Evolutionary conservation across 2,113 vertebrate genomes (phyloP), one percentile per base, ranked within the genome.

Genomic region (Solea senegalensis): DNA sequence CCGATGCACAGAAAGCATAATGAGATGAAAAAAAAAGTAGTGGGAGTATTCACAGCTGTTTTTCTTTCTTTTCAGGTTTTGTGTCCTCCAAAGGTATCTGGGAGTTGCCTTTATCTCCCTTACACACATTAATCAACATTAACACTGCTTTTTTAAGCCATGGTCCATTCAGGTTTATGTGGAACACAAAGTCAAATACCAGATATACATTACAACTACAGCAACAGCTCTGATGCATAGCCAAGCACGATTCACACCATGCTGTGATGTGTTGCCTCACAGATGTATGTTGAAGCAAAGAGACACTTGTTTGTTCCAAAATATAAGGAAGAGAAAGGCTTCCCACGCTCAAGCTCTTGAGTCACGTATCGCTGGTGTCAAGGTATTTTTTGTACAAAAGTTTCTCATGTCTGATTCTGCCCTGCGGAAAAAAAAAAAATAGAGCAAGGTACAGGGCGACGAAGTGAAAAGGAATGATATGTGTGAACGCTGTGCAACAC

Each of bases 91-190:
- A 78, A 87, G 86, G 75, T 84, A 68, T 71, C 14, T 46, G 34
- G 27, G 60, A 65, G 65, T 69, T 58, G 54, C 60, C 76, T 86
- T 82, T 86, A 89, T 88, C 74, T 69, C 34, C 7, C 26, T 64
- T 58, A 54, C 66, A 61, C 53, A 78, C 76, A 79, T 85, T 85
- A 82, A 87, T 87, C 81, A 86, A 68, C 69, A 83, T 87, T 86
- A 84, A 60, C 69, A 49, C 48, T 52, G 49, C 53, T 51, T 64
- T 67, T 69, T 63, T 62, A 52, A 55, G 52, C 71, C 15, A 16
- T 15, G 56, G 40, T 69, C 60, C 51, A 27, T 70, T 79, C 51
- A 48, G 52, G 40, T 48, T 84, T 55, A 74, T 12, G 67, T 68
- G 44, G 15, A 82, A 80, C 82, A 80, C 69, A 75, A 78, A 84